These are phyloP conservation scores for Hypanus sabinus DNA, from an alignment of 2,113 vertebrate genomes.

Conservation along the genomic window DNA sequence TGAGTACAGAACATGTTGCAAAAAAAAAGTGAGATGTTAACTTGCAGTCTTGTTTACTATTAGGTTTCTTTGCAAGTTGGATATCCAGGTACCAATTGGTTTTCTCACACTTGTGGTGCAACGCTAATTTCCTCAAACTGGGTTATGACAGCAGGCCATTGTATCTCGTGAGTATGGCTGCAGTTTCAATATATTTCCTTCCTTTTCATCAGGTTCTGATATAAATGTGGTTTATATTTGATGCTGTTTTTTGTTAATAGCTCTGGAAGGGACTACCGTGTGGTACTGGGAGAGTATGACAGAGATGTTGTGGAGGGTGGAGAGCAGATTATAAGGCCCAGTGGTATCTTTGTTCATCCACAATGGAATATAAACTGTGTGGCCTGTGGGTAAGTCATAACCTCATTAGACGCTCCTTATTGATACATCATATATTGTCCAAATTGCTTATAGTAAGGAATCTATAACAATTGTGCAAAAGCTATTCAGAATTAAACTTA, in stretches of 20 bases:
- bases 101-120: conserved; percentile 57
- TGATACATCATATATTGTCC: not conserved
- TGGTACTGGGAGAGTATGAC: conserved; percentile 54
- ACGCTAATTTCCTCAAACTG: conserved; percentile 56
- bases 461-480: not conserved
- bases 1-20: not conserved
- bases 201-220: not conserved
- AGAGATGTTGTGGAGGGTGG: conserved; percentile 49
- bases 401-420: not conserved
- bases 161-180: conserved; percentile 51
- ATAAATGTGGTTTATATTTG: not conserved
- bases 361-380: conserved; percentile 53
- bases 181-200: not conserved
- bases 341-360: conserved; percentile 54
- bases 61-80: conserved; percentile 59
- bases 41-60: not conserved
- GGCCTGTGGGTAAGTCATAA: conserved; percentile 46
- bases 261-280: conserved; percentile 44
- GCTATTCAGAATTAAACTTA: not conserved
- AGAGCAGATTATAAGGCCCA: conserved; percentile 51
- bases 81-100: conserved; percentile 46
- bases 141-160: conserved; percentile 60
- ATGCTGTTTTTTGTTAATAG: not conserved
- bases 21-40: not conserved
- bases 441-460: not conserved